These are phyloP conservation scores for Drosophila nannoptera DNA, from an alignment of 1,140 invertebrate genomes.

Conservation along the genomic window DNA sequence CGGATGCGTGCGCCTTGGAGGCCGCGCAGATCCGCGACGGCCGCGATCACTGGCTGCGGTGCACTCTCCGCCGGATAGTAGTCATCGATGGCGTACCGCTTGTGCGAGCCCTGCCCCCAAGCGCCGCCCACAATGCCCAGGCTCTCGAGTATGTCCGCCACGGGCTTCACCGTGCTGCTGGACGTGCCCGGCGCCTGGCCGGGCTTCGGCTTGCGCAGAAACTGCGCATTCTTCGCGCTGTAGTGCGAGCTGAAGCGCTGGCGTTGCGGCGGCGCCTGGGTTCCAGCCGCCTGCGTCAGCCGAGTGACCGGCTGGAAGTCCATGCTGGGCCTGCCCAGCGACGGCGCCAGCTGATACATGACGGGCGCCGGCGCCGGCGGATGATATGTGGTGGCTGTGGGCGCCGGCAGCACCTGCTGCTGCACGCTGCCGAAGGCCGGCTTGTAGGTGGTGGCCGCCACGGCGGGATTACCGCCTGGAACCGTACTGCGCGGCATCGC, in stretches of 20 bases:
- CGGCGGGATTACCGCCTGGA: conserved; percentile 54
- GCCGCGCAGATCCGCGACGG: conserved; percentile 62
- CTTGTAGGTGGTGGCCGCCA: conserved; percentile 75
- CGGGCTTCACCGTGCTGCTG: conserved; percentile 61
- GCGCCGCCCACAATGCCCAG: conserved; percentile 64
- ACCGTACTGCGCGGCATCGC: conserved; percentile 46
- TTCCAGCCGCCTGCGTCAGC: conserved; percentile 15
- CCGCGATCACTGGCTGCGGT: conserved; percentile 58
- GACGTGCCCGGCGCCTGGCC: neutral
- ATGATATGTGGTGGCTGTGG: conserved; percentile 74
- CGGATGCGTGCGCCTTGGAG: conserved; percentile 62
- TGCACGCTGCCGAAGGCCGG: conserved; percentile 42
- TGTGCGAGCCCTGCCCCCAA: conserved; percentile 45
- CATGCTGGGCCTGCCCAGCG: conserved; percentile 41
- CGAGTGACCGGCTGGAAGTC: conserved; percentile 60
- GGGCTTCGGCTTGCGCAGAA: conserved; percentile 55
- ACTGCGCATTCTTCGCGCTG: conserved; percentile 71
- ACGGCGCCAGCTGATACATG: conserved; percentile 54
- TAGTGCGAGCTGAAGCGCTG: conserved; percentile 76
- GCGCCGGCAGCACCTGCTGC: conserved; percentile 21
- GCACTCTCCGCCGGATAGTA: conserved; percentile 73
- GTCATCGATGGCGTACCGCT: conserved; percentile 66
- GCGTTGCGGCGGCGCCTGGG: neutral
- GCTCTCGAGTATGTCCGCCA: conserved; percentile 72
- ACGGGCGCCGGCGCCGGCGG: conserved; percentile 59